Conservation (phyloP, 2,888 invertebrate genomes). For the Aphidius colemani region DNA sequence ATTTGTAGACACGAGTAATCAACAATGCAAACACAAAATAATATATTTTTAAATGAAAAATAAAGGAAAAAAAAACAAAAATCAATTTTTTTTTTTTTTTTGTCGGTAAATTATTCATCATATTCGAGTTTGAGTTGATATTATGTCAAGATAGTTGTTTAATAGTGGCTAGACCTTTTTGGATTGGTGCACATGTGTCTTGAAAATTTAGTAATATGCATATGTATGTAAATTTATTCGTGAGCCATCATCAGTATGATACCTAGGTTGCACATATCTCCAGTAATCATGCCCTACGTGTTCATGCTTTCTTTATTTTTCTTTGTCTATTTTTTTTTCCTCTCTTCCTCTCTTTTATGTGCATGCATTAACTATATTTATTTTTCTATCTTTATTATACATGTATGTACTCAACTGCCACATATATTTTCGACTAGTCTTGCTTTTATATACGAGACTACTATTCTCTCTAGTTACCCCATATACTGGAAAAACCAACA, state of each 20-base stretch:
- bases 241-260: conserved; percentile 48
- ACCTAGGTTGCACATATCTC: conserved; percentile 37
- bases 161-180: background rate
- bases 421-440: conserved; percentile 20
- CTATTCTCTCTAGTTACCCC: conserved; percentile 29
- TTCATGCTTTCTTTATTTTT: background rate
- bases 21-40: too few relatives aligned
- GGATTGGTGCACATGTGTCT: conserved; percentile 40
- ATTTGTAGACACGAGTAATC: too few relatives aligned
- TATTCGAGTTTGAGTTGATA: too few relatives aligned
- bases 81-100: too few relatives aligned
- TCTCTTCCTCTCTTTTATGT: background rate
- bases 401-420: conserved; percentile 24
- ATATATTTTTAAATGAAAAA: too few relatives aligned
- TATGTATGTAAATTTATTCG: conserved; percentile 60
- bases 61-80: too few relatives aligned
- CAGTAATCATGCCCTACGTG: conserved; percentile 11
- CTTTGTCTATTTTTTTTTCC: background rate
- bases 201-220: conserved; percentile 51
- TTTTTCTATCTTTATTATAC: background rate
- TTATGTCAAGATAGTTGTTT: background rate
- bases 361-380: background rate
- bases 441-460: conserved; percentile 20
- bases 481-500: conserved; percentile 29
- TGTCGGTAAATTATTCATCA: too few relatives aligned